phyloP scores from a whole-genome alignment of 2,797 vertebrate genomes.

The Bothrops alternatus region DNA sequence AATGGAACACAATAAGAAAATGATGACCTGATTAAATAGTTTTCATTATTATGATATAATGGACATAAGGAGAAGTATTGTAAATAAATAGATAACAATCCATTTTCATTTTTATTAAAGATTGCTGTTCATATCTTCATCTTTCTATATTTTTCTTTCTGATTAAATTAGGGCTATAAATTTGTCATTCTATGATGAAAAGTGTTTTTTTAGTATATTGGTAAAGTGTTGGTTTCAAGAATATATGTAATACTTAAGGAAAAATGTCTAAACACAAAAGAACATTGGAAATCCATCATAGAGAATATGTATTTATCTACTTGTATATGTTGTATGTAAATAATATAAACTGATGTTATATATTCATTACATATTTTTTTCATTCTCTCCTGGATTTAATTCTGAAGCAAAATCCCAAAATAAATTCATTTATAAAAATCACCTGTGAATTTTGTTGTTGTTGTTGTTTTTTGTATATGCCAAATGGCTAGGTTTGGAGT shows the following conservation, averaged over 20 bases:
- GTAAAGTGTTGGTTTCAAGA: slow-evolving; percentile 24
- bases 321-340: neutral
- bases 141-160: slow-evolving; percentile 10
- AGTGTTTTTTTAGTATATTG: neutral
- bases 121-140: neutral
- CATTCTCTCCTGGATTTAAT: neutral
- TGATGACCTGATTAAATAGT: neutral
- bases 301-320: slow-evolving; percentile 9
- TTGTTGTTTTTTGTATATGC: slow-evolving; percentile 18
- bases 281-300: slow-evolving; percentile 23
- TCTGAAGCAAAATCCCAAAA: neutral
- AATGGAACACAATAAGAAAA: neutral
- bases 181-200: neutral
- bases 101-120: slow-evolving; percentile 11
- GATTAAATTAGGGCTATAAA: neutral
- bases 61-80: neutral
- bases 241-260: slow-evolving; percentile 25
- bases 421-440: slow-evolving; percentile 45
- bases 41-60: neutral
- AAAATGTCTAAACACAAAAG: slow-evolving; percentile 3
- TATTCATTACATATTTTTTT: neutral
- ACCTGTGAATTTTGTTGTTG: slow-evolving; percentile 33
- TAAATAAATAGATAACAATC: neutral
- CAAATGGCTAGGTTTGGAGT: neutral
- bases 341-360: neutral